These are phyloP conservation scores for Halocynthia aurantium DNA, from an alignment of 23 tunicate genomes.

Conservation along the genomic window DNA sequence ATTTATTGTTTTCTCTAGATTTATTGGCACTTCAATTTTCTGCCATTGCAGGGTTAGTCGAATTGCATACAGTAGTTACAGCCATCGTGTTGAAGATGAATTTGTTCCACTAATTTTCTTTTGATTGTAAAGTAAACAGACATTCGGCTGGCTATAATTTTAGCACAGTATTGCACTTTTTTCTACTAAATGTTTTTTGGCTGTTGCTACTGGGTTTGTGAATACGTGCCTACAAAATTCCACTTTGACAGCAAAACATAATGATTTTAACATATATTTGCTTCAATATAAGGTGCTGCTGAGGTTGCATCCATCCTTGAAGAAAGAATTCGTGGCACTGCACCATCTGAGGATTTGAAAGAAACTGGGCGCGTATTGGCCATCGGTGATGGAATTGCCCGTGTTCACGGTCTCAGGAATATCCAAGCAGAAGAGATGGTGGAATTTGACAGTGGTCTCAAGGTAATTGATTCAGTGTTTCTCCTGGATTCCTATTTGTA, in stretches of 20 bases:
- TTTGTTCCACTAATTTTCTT: neutral
- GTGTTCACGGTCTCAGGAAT: conserved; percentile 97
- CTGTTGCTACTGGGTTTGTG: too few relatives aligned
- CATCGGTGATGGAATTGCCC: conserved; percentile 99
- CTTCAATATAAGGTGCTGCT: conserved; percentile 71
- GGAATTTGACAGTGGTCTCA: conserved; percentile 96
- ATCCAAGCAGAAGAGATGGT: conserved; percentile 99
- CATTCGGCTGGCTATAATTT: too few relatives aligned
- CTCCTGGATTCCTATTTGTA: too few relatives aligned
- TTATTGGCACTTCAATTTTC: too few relatives aligned
- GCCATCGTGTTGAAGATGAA: too few relatives aligned
- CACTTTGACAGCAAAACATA: neutral
- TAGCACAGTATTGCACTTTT: too few relatives aligned
- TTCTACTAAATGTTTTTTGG: too few relatives aligned
- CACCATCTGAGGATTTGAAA: conserved; percentile 79
- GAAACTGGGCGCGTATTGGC: conserved; percentile 99
- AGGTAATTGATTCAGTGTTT: conserved; percentile 41
- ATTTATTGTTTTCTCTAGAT: too few relatives aligned
- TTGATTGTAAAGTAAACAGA: neutral
- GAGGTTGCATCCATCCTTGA: conserved; percentile 93
- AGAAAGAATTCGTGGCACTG: conserved; percentile 80
- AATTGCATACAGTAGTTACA: too few relatives aligned
- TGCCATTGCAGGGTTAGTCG: too few relatives aligned
- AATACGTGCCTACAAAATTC: too few relatives aligned
- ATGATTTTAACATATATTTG: neutral